Evolutionary conservation across 2,888 invertebrate species (phyloP).

Genomic region (Minunthozetes semirufus): DNA sequence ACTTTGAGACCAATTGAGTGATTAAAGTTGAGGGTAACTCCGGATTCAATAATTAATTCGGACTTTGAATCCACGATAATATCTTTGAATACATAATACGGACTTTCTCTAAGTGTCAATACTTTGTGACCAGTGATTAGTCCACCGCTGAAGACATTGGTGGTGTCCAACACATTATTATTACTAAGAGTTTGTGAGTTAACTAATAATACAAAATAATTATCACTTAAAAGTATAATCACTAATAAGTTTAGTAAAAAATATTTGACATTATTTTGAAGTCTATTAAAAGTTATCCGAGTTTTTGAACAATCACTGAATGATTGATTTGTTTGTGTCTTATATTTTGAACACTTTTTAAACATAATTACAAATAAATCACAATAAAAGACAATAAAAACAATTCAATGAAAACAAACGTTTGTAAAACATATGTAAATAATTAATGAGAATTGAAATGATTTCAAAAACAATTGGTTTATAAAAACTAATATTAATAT

Average conservation of each 20-base stretch:
- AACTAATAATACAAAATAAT: background rate
- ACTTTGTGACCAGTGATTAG: conserved; percentile 4
- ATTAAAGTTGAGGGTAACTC: conserved; percentile 79
- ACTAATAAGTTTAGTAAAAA: background rate
- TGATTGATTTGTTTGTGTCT: background rate
- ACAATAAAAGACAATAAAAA: background rate
- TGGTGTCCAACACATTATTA: background rate
- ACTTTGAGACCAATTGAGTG: conserved; percentile 90
- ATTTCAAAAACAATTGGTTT: background rate
- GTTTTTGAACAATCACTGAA: background rate
- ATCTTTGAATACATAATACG: conserved; percentile 51
- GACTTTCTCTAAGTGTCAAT: background rate
- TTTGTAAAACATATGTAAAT: background rate
- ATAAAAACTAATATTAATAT: too few species aligned
- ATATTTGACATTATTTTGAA: background rate
- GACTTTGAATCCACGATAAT: conserved; percentile 69
- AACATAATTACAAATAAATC: background rate
- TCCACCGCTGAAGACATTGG: conserved; percentile 18
- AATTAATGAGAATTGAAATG: background rate
- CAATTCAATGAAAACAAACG: background rate
- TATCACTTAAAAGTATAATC: background rate
- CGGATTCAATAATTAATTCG: conserved; percentile 77
- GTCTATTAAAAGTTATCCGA: background rate
- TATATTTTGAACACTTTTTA: conserved; percentile 6
- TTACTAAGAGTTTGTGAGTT: background rate